phyloP scores from a whole-genome alignment of 2,888 invertebrate species.

The Mantis religiosa region DNA sequence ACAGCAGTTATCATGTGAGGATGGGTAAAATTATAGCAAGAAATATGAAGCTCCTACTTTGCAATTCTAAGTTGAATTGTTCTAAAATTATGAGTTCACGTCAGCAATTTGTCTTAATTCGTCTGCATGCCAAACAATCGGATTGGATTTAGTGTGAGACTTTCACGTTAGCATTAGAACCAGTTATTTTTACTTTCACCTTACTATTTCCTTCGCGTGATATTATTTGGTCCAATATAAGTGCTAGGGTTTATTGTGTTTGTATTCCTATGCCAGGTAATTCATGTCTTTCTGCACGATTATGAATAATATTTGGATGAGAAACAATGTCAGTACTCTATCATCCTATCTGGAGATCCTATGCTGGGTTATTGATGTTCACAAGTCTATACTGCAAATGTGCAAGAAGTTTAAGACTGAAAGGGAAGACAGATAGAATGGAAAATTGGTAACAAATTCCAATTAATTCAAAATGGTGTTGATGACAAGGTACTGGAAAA shows the following conservation, averaged over 20 bases:
- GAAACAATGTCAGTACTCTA: background rate
- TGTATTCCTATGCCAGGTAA: background rate
- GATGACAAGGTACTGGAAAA: too few species aligned
- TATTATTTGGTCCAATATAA: background rate
- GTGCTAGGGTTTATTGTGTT: background rate
- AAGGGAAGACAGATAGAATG: too few species aligned
- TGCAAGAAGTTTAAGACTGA: too few species aligned
- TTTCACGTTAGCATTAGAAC: too few species aligned
- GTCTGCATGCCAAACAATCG: background rate
- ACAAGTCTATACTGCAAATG: too few species aligned
- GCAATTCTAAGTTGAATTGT: background rate
- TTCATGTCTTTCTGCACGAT: background rate
- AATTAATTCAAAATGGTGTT: too few species aligned
- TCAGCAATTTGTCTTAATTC: background rate
- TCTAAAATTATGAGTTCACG: background rate
- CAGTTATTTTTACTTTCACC: background rate
- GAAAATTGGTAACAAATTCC: too few species aligned
- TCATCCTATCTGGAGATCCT: too few species aligned
- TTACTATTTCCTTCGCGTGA: background rate
- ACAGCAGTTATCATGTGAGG: background rate
- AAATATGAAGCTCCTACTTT: background rate
- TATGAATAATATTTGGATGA: background rate
- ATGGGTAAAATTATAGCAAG: background rate
- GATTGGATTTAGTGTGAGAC: background rate
- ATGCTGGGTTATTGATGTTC: too few species aligned